phyloP scores from a whole-genome alignment of 2,888 invertebrate genomes.

The Diarsia brunnea region DNA sequence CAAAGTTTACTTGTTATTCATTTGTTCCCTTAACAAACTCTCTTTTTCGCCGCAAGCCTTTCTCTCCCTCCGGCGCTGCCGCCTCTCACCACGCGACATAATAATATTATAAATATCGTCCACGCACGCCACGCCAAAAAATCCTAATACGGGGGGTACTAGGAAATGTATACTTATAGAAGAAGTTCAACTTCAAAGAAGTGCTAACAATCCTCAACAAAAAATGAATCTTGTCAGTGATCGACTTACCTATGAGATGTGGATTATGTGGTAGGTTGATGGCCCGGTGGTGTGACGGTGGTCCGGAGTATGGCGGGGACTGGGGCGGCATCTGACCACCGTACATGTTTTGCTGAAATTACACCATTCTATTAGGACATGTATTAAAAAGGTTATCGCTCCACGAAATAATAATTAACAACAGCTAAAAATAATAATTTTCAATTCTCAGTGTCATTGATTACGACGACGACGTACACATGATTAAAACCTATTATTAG shows the following conservation, averaged over 20 bases:
- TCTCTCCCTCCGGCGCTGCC: no score
- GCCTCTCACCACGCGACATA: no score
- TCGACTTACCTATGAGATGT: slow-evolving; percentile 85
- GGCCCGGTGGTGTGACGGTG: slow-evolving; percentile 87
- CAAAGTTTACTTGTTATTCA: no score
- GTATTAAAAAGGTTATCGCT: neutral
- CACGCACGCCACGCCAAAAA: no score
- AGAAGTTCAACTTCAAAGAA: no score
- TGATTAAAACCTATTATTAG: no score
- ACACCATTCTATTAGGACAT: neutral
- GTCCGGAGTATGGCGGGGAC: slow-evolving; percentile 88
- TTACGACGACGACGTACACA: neutral
- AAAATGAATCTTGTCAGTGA: neutral
- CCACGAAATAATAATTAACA: neutral
- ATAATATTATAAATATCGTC: no score
- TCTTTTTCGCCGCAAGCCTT: no score
- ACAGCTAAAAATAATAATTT: neutral
- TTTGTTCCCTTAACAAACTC: no score
- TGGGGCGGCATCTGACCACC: slow-evolving; percentile 83
- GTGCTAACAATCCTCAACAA: no score
- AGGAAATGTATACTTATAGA: no score
- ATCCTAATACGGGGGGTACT: no score
- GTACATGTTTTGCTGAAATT: slow-evolving; percentile 83
- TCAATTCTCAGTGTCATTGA: neutral
- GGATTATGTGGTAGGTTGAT: slow-evolving; percentile 88